phyloP scores from a whole-genome alignment of 1,140 invertebrate genomes.

The Saccostrea echinata region DNA sequence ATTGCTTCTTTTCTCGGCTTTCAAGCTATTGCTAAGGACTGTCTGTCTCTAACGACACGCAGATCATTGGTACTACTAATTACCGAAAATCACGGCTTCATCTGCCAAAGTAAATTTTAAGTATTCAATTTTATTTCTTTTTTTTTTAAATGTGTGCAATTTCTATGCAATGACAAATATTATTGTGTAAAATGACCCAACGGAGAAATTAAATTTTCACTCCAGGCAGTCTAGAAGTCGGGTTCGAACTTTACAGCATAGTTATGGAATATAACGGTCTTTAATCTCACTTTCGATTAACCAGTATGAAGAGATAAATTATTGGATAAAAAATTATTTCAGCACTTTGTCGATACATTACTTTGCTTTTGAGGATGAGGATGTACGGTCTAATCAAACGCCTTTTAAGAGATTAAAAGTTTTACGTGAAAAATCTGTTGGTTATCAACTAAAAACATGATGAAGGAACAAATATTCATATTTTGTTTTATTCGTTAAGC shows the following conservation, averaged over 20 bases:
- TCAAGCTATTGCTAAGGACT: neutral
- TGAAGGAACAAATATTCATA: slow-evolving; percentile 10
- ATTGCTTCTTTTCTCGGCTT: slow-evolving; percentile 26
- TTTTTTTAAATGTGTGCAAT: neutral
- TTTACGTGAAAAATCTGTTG: slow-evolving; percentile 22
- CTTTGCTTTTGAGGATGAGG: neutral
- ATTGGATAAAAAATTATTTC: neutral
- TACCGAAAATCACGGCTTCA: slow-evolving; percentile 16
- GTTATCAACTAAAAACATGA: slow-evolving; percentile 9
- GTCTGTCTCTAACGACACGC: slow-evolving; percentile 26
- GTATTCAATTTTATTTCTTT: neutral
- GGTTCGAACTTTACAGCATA: neutral
- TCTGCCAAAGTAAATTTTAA: neutral
- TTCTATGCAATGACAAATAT: neutral
- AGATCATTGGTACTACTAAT: slow-evolving; percentile 8
- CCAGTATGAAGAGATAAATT: neutral
- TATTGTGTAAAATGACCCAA: neutral
- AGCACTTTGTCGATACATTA: neutral
- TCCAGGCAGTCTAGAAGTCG: neutral
- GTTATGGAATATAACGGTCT: neutral
- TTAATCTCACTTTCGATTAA: neutral
- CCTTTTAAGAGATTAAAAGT: slow-evolving; percentile 33
- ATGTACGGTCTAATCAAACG: neutral
- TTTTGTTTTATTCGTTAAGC: slow-evolving; percentile 25
- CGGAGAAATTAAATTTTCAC: neutral